Base-by-base conservation (phyloP, 2,113 vertebrate species). In the Dolichotis patagonum region DNA sequence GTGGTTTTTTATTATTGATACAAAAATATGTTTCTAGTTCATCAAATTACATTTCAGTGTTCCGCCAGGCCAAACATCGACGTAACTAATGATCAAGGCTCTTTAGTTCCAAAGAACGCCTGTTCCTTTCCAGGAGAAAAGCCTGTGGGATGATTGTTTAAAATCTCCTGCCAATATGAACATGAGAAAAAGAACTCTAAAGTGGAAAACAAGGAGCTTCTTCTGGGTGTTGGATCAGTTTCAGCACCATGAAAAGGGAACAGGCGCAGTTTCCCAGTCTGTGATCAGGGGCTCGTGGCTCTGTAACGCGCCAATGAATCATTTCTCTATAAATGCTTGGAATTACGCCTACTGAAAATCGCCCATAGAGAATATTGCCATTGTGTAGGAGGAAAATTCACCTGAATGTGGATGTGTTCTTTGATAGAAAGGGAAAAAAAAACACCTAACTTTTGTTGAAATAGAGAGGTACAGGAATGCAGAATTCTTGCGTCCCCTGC, bases 31-130 rank as follows among this genome's bases (percentile, higher is more conserved):
- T 97, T 95, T 97, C 95, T 90, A 90, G 35, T 94, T 97, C 75
- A 65, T 97, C 69, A 69, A 85, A 58, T 97, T 98, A 93, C 30
- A 91, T 87, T 81, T 97, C n/a, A 26, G 16, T 77, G 12, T 30
- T 26, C 85, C 92, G 85, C 95, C 97, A 95, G 95, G 88, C 87
- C 94, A 97, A 95, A 94, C 77, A 54, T 88, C 83, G 91, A 89
- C 3, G 67, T 95, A 96, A 94, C 54, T 96, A 96, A 97, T 89
- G 92, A 95, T 86, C 81, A 88, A 73, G 56, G 32, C 95, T 97
- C 93, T 97, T 95, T 9, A 54, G 56, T 87, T 96, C 94, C 96
- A 96, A 95, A 98, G 96, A 97, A 97, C 82, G 89, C 83, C 67
- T 87, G 56, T 91, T 97, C 73, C 38, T 24, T 97, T 97, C 96